Evolutionary conservation across 2,888 invertebrate species (phyloP).

Genomic region (Machimus atricapillus): DNA sequence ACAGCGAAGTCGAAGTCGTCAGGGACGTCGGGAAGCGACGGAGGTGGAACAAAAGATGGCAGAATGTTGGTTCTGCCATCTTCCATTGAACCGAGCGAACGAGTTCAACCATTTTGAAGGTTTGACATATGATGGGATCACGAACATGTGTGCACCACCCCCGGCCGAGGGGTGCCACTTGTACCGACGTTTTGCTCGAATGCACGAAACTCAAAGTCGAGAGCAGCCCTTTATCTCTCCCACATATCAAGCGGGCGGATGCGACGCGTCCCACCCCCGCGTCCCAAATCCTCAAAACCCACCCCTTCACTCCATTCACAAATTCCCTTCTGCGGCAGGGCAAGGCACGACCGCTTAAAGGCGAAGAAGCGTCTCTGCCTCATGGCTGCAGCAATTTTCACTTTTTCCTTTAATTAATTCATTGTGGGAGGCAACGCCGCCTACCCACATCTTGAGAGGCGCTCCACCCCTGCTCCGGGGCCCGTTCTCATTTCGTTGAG

Average conservation of each 20-base stretch:
- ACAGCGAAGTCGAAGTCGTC: background rate
- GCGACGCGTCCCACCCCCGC: background rate
- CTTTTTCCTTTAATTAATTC: constrained; percentile 31
- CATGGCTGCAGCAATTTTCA: background rate
- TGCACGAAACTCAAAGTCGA: background rate
- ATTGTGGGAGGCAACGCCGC: background rate
- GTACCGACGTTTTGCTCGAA: background rate
- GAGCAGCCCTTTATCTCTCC: constrained; percentile 11
- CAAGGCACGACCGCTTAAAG: background rate
- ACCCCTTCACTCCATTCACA: background rate
- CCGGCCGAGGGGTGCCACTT: background rate
- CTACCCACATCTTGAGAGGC: background rate
- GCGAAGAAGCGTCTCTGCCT: background rate
- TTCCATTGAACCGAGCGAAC: constrained; percentile 9
- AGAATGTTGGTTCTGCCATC: constrained; percentile 17
- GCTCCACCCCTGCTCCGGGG: background rate
- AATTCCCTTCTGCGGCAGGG: background rate
- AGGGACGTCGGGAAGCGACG: background rate
- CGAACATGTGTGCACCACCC: constrained; percentile 32
- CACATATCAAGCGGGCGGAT: background rate
- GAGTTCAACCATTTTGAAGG: constrained; percentile 40
- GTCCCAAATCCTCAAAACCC: background rate
- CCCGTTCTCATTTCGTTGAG: constrained; percentile 19
- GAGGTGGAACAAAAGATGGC: background rate
- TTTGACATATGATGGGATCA: constrained; percentile 40